These are phyloP conservation scores for Dryadula phaetusa DNA, from an alignment of 2,888 invertebrate genomes.

Conservation along the genomic window DNA sequence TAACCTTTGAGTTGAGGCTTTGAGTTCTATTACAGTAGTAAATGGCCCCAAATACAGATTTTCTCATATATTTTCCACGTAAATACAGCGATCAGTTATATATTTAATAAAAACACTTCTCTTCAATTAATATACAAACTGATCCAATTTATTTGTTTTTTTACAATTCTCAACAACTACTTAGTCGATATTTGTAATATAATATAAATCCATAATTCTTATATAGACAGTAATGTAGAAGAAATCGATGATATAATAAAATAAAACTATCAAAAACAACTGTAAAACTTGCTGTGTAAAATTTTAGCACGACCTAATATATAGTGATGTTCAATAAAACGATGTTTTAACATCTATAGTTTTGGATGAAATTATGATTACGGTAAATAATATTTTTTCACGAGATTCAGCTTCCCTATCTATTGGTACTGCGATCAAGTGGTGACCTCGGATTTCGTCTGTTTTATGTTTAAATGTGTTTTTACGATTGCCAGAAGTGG, in stretches of 20 bases:
- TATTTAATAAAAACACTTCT: too few species aligned
- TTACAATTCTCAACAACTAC: not conserved
- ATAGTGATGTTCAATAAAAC: slow-evolving; percentile 21
- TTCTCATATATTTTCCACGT: too few species aligned
- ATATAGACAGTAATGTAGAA: not conserved
- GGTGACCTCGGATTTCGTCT: slow-evolving; percentile 19
- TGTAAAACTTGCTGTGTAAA: slow-evolving; percentile 35
- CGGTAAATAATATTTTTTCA: slow-evolving; percentile 35
- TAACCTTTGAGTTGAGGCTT: too few species aligned
- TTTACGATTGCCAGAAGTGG: slow-evolving; percentile 23
- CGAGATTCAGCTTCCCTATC: slow-evolving; percentile 32
- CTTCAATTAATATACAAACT: too few species aligned
- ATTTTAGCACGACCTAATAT: slow-evolving; percentile 33
- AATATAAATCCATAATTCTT: not conserved
- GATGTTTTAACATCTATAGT: slow-evolving; percentile 28
- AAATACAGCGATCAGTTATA: too few species aligned
- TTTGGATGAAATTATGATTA: slow-evolving; percentile 32
- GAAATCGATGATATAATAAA: slow-evolving; percentile 5
- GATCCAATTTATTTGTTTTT: not conserved
- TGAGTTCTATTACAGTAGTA: too few species aligned
- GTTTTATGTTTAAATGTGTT: slow-evolving; percentile 21
- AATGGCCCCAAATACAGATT: too few species aligned
- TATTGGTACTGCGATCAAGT: too few species aligned
- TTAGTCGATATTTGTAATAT: slow-evolving; percentile 3
- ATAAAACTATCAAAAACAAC: slow-evolving; percentile 29